Evolutionary conservation across 2,113 vertebrate species (phyloP).

Genomic region (Myxocyprinus asiaticus): DNA sequence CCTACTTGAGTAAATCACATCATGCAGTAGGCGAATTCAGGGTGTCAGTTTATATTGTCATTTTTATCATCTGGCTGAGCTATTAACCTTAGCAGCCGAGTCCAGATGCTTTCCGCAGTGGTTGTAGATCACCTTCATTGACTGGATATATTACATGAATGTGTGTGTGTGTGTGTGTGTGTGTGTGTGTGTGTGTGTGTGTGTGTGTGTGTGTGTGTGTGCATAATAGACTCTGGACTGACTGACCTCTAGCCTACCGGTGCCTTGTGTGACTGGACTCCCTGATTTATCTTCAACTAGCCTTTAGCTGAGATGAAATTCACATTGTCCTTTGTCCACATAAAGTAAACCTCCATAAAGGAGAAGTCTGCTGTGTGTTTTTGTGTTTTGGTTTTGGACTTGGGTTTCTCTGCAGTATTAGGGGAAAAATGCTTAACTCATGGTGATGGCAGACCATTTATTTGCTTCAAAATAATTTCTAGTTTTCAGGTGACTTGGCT

Average conservation of each 20-base stretch:
- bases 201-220: neutral
- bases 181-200: neutral
- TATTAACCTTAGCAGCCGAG: neutral
- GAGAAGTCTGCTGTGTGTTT: neutral
- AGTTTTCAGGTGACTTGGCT: no score
- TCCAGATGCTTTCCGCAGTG: neutral
- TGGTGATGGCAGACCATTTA: no score
- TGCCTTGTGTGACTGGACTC: no score
- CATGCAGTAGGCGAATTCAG: slow-evolving; percentile 11
- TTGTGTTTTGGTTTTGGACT: neutral
- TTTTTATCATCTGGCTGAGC: slow-evolving; percentile 30
- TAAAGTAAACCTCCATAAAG: slow-evolving; percentile 2
- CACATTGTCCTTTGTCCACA: neutral
- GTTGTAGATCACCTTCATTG: slow-evolving; percentile 14
- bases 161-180: neutral
- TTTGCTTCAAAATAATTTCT: no score
- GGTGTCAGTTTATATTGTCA: neutral
- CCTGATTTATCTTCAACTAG: slow-evolving; percentile 10
- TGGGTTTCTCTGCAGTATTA: no score
- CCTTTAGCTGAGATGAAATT: neutral
- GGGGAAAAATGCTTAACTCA: no score
- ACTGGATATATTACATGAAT: slow-evolving; percentile 24
- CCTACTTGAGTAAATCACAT: neutral
- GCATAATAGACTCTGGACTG: neutral
- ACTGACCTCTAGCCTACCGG: slow-evolving; percentile 21